phyloP scores from a whole-genome alignment of 2,797 vertebrate genomes.

The Girardinus metallicus region DNA sequence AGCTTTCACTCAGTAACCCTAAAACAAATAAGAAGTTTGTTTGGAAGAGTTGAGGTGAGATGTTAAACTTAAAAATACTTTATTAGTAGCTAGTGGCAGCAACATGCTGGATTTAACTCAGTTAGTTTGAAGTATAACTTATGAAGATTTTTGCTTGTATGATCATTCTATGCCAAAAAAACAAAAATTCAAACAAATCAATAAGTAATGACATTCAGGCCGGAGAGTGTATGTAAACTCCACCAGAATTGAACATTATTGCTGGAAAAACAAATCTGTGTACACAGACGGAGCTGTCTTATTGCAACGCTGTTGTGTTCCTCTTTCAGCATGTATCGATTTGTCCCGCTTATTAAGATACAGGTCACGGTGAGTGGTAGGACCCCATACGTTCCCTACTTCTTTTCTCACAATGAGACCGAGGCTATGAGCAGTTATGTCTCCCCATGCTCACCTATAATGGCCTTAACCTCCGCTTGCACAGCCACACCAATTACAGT shows the following conservation, averaged over 20 bases:
- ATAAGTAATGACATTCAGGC: background rate
- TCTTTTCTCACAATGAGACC: slow-evolving; percentile 68
- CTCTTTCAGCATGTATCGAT: slow-evolving; percentile 73
- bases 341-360: slow-evolving; percentile 75
- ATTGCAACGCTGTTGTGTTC: slow-evolving; percentile 45
- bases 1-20: background rate
- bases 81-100: background rate
- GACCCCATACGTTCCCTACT: slow-evolving; percentile 56
- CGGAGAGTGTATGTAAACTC: background rate
- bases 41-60: background rate
- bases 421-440: slow-evolving; percentile 55
- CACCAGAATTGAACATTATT: background rate
- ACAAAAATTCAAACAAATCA: background rate
- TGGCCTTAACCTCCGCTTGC: slow-evolving; percentile 57
- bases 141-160: background rate
- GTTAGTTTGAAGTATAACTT: background rate
- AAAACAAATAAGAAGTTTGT: background rate
- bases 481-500: slow-evolving; percentile 69
- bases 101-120: background rate
- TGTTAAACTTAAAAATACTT: background rate
- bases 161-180: background rate
- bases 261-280: slow-evolving; percentile 29
- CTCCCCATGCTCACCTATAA: slow-evolving; percentile 66
- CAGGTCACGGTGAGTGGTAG: slow-evolving; percentile 68
- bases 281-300: slow-evolving; percentile 21